These are phyloP conservation scores for Papilio glaucus DNA, from an alignment of 1,140 invertebrate genomes.

Conservation along the genomic window DNA sequence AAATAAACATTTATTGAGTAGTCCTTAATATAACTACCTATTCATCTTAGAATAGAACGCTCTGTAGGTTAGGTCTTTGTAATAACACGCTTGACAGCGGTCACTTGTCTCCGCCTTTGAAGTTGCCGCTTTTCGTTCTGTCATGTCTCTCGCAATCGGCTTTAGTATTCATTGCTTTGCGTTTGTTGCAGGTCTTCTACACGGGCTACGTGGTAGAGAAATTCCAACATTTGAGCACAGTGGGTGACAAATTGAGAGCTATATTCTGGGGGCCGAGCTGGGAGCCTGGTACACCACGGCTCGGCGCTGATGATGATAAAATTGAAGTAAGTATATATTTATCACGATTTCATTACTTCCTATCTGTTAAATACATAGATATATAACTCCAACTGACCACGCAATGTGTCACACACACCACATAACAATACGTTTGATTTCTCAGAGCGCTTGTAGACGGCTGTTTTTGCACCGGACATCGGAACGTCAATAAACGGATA, in stretches of 20 bases:
- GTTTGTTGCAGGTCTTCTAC: slow-evolving; percentile 88
- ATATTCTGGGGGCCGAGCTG: slow-evolving; percentile 95
- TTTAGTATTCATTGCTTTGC: slow-evolving; percentile 8
- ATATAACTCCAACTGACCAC: too few relatives aligned
- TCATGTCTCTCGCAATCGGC: too few relatives aligned
- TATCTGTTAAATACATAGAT: too few relatives aligned
- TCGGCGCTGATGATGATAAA: slow-evolving; percentile 91
- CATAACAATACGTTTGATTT: too few relatives aligned
- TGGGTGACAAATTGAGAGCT: slow-evolving; percentile 87
- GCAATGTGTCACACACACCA: too few relatives aligned
- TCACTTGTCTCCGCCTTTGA: neutral
- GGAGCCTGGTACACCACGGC: slow-evolving; percentile 91
- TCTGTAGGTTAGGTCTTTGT: neutral
- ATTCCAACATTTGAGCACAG: slow-evolving; percentile 83
- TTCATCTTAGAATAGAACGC: too few relatives aligned
- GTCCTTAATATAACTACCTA: too few relatives aligned
- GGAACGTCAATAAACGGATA: too few relatives aligned
- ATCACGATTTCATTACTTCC: too few relatives aligned
- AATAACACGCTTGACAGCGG: neutral
- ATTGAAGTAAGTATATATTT: slow-evolving; percentile 88
- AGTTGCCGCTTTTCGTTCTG: neutral
- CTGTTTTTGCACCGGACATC: too few relatives aligned
- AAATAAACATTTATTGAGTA: too few relatives aligned
- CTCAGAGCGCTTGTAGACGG: too few relatives aligned
- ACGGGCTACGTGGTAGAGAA: slow-evolving; percentile 86